Evolutionary conservation across 2,888 invertebrate genomes (phyloP).

Genomic region (Yponomeuta evonymella): DNA sequence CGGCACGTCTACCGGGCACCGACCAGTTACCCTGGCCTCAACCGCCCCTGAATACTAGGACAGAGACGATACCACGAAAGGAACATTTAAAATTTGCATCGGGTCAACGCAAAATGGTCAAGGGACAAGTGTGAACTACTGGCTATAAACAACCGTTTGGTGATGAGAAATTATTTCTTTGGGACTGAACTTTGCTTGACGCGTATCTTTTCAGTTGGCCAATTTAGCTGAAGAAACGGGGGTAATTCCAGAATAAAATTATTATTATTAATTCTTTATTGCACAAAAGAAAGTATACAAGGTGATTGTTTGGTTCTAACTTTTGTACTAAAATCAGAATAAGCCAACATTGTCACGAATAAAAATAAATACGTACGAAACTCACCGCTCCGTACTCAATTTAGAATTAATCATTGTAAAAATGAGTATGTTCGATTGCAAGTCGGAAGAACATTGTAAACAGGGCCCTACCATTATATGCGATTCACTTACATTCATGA

Average conservation of each 20-base stretch:
- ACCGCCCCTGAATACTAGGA: not conserved
- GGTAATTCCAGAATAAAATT: not conserved
- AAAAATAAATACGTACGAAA: no score
- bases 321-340: no score
- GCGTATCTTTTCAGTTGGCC: slow-evolving; percentile 6
- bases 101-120: slow-evolving; percentile 7
- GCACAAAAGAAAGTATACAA: no score
- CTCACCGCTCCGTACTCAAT: no score
- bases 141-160: slow-evolving; percentile 50
- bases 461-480: no score
- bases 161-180: slow-evolving; percentile 55
- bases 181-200: slow-evolving; percentile 40
- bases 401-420: no score
- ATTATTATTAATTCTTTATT: no score
- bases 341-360: no score
- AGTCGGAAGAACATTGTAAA: no score
- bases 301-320: no score
- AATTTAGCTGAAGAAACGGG: not conserved
- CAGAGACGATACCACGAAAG: not conserved
- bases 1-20: slow-evolving; percentile 31
- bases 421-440: no score
- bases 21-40: slow-evolving; percentile 5
- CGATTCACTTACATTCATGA: slow-evolving; percentile 80
- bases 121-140: slow-evolving; percentile 26
- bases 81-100: not conserved